Base-by-base conservation (phyloP, 2,888 invertebrate species). In the Disparrhopalites patrizii region DNA sequence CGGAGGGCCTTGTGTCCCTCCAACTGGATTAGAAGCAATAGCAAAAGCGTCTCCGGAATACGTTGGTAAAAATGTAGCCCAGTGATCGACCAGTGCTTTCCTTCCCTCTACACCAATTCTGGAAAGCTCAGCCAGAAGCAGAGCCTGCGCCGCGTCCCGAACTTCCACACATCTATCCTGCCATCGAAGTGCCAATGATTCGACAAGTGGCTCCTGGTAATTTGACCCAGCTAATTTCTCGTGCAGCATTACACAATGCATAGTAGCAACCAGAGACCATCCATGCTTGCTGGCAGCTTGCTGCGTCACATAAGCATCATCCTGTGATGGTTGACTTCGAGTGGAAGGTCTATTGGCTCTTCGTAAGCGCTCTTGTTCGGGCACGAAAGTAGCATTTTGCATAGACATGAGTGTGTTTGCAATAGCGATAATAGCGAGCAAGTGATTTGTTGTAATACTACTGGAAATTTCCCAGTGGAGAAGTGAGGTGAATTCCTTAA, bases 321-420 rank as follows among this genome's bases (percentile, higher is more conserved):
- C 91, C 73, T 90, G 71, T 28, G 64, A 58, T 20, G 65, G 73
- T 52, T 72, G 70, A 33, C 23, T 55, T 84, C 74, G 70, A 3
- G 78, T 77, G 20, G 77, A 77, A 56, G 78, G 78, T 56, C 78
- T 85, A 79, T 88, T 87, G 77, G 91, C 78, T 77, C 89, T 87
- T 71, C 91, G 84, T 72, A 86, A 87, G 65, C 90, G 83, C 77
- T 93, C 92, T 78, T 90, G 90, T 76, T 92, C 92, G 0, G 91
- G 90, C 70, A 93, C 86, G 80, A 97, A 95, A 43, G 93, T 91
- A 33, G 95, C 93, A 77, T 93, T 93, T 78, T 90, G 93, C 93
- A 98, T 96, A 0, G 95, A 93, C 94, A 98, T 94, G 57, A 99
- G 84, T 0, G 98, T 98, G 81, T 99, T 96, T 57, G 97, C 91